Percentiles rank a stretch among this genome's conserved stretches.
Evolutionary conservation across 37 sponge, comb jelly and placozoan genomes (phyloP).

Genomic region (Dysidea cf. avara): DNA sequence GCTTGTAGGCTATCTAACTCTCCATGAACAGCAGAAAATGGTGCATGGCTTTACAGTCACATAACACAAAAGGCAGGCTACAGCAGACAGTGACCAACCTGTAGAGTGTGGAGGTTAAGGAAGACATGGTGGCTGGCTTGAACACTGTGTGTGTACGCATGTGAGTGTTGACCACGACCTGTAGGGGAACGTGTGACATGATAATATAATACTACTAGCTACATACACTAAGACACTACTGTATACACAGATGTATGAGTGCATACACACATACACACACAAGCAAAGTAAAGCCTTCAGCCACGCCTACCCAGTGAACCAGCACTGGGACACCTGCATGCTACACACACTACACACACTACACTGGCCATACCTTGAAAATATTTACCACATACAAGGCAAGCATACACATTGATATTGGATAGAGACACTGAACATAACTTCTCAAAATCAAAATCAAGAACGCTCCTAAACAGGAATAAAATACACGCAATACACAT

Average conservation of each 20-base stretch:
- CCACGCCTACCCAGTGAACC: no score
- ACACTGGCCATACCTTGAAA: slow-evolving; percentile 98
- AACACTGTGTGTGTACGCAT: slow-evolving; percentile 99
- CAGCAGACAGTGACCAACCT: no score
- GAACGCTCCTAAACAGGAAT: slow-evolving; percentile 60
- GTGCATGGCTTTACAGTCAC: slow-evolving; percentile 37
- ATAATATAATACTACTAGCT: no score
- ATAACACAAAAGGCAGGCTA: not conserved
- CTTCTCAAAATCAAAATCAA: slow-evolving; percentile 99
- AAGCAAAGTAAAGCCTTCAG: no score
- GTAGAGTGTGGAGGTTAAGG: no score
- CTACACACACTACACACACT: no score
- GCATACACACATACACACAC: not conserved
- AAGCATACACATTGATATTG: slow-evolving; percentile 97
- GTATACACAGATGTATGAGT: not conserved
- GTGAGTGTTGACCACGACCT: slow-evolving; percentile 92
- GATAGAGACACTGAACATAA: slow-evolving; percentile 92
- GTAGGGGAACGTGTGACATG: no score
- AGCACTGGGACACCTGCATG: no score
- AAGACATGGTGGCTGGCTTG: no score
- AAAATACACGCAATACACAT: no score
- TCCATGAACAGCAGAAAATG: slow-evolving; percentile 91
- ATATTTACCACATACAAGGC: slow-evolving; percentile 98
- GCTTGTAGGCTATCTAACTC: no score
- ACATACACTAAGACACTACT: no score